phyloP scores from a whole-genome alignment of 2,797 vertebrate species.

The Tenualosa ilisha region DNA sequence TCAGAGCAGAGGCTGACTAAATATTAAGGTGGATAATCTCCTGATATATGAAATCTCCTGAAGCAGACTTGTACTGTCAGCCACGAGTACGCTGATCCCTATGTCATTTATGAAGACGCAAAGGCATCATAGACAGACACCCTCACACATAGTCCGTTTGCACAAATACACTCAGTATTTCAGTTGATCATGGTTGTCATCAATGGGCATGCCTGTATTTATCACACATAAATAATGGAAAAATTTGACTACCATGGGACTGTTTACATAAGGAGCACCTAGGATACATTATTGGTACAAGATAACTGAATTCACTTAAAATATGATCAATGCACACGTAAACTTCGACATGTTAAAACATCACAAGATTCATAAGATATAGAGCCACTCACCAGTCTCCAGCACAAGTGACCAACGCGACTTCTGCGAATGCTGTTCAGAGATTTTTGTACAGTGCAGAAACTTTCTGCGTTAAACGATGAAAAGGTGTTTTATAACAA shows the following conservation, averaged over 20 bases:
- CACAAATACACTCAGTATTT: neutral
- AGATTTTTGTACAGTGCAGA: neutral
- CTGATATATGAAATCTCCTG: neutral
- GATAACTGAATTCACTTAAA: too few relatives aligned
- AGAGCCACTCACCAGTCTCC: constrained; percentile 10
- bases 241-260: too few relatives aligned
- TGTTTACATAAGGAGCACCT: neutral
- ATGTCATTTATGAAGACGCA: neutral
- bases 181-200: neutral
- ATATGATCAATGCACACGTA: too few relatives aligned
- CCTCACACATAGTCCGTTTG: neutral
- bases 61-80: neutral
- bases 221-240: neutral
- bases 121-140: neutral
- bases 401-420: neutral
- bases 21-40: constrained; percentile 11
- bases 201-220: neutral
- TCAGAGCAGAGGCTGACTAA: neutral
- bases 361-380: neutral
- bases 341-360: too few relatives aligned
- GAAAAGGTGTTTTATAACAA: neutral
- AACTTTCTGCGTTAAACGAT: neutral
- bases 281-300: neutral
- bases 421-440: neutral
- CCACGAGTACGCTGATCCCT: neutral